Evolutionary conservation across 2,113 vertebrate genomes (phyloP), one percentile per base, ranked within the genome.

Genomic region (Neodontobutis hainanensis): DNA sequence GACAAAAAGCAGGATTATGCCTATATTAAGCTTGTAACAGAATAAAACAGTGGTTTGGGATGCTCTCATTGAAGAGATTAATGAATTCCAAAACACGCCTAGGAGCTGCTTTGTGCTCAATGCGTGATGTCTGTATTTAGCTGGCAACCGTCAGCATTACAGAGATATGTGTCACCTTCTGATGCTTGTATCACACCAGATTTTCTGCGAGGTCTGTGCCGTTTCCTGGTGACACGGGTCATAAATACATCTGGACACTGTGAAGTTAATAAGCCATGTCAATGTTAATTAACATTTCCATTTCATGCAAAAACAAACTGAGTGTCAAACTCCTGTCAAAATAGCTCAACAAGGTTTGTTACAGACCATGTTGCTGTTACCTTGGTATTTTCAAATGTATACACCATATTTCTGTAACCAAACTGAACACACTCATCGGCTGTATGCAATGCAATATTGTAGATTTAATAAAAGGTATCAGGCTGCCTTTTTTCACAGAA

Each of bases 1-100:
- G 82, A 75, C 65, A 75, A 76, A 78, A 85, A 86, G 75, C 45
- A 32, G 87, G 87, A 85, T 87, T 87, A 86, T 69, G 80, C 72
- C 63, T 76, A 77, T 72, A 78, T 86, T 86, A 87, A 79, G 78
- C 78, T 68, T 69, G 69, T 71, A 56, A 74, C 65, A 10, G 61
- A 61, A 78, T 81, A 78, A 85, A 85, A 85, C 75, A 78, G 86
- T 78, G 73, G 58, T 78, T 65, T 61, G 52, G 81, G 83, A 81
- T 83, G 83, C 11, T 76, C 70, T 85, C 53, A 40, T 73, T 70
- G 83, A 78, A 55, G 71, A 80, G 83, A 85, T 85, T 84, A 84
- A 55, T 49, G 59, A 77, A 81, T 77, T 66, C 44, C 57, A 55
- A 84, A 56, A 42, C 1, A 10, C 19, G 53, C 34, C 52, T 44